Percentiles rank a stretch among this genome's conserved stretches.
phyloP scores from a whole-genome alignment of 2,888 invertebrate species.

The Acrobeloides nanus region DNA sequence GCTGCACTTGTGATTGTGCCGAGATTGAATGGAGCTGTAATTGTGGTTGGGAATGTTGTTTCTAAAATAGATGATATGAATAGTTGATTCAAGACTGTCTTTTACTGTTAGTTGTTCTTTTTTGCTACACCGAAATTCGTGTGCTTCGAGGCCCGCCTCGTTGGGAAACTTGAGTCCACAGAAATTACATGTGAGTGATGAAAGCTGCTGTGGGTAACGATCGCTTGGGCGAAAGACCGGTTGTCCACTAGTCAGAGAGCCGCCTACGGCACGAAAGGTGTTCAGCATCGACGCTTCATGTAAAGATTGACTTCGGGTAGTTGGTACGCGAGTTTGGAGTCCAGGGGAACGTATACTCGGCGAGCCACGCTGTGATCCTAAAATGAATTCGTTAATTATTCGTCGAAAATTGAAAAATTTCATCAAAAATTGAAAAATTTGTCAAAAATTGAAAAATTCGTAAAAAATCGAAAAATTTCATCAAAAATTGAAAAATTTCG shows the following conservation, averaged over 20 bases:
- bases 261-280: constrained; percentile 13
- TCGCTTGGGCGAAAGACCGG: constrained; percentile 33
- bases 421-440: neutral
- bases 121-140: constrained; percentile 38
- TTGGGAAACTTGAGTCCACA: constrained; percentile 40
- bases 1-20: neutral
- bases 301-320: constrained; percentile 40
- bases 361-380: constrained; percentile 36
- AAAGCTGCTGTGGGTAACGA: constrained; percentile 14
- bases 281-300: constrained; percentile 31
- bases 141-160: constrained; percentile 43
- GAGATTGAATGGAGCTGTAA: constrained; percentile 8
- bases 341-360: constrained; percentile 25
- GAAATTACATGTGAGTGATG: constrained; percentile 19
- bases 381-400: constrained; percentile 9
- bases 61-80: constrained; percentile 15
- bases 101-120: constrained; percentile 19
- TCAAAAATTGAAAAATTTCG: neutral
- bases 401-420: neutral
- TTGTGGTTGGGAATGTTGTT: constrained; percentile 24
- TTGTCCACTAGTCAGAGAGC: constrained; percentile 46
- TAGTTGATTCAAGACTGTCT: constrained; percentile 10
- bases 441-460: neutral
- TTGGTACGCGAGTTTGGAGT: constrained; percentile 20
- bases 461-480: neutral